Evolutionary conservation across 1,140 invertebrate genomes (phyloP), one percentile per base, ranked within the genome.

Genomic region (Ridgeia piscesae): DNA sequence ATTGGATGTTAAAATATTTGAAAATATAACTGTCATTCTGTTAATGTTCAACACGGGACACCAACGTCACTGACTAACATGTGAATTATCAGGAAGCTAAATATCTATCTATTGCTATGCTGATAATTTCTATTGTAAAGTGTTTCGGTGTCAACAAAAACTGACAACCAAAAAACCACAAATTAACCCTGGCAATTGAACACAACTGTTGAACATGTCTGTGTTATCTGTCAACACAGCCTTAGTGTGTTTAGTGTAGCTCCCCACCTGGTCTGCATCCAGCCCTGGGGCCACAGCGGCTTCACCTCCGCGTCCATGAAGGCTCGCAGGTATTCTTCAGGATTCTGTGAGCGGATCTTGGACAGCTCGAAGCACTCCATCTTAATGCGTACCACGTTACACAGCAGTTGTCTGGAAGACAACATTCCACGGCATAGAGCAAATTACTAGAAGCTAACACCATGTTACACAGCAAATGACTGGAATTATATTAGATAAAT

Each of bases 211-310:
- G 33, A 89, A 88, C 11, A 34, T 91, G 34, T n/a, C 34, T 91
- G 14, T 0, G 8, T n/a, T 33, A 27, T 14, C 14, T 31, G 31
- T 88, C 31, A 17, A 33, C 4, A 89, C 17, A 92, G 8, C 88
- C 92, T 88, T 50, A 42, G 31, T 21, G 31, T 89, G 21, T 50
- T 90, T 48, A 89, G 31, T 34, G 88, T 27, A 33, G 35, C 27
- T n/a, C 4, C 48, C 31, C 92, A 96, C 94, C 95, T 94, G 35
- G 95, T 95, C 93, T 96, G 95, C 96, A 97, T 97, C 96, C 97
- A 97, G 8, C 97, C 97, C 91, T 96, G 94, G 6, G 97, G 97
- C 97, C 97, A 97, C 27, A 97, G 93, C 8, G 96, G 95, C 93
- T 96, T 96, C 31, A 97, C 95, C 95, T 97, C 96, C 27, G 95